Evolutionary conservation across 1,140 invertebrate species (phyloP), one percentile per base, ranked within the genome.

Genomic region (Leptopilina boulardi): DNA sequence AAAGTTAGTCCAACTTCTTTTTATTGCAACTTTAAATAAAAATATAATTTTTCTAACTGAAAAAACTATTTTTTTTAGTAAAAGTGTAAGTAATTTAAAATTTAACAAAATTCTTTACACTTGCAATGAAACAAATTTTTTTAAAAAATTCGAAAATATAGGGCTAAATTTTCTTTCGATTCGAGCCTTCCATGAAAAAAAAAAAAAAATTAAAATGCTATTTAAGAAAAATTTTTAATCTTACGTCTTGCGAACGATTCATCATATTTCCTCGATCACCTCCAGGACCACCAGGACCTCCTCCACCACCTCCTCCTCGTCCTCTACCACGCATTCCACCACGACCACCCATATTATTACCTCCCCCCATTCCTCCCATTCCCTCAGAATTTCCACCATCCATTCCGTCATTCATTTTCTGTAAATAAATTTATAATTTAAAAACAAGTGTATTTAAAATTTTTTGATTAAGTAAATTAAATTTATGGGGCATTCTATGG

Each of bases 161-260:
- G n/a, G n/a, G n/a, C n/a, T n/a, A n/a, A n/a, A n/a, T n/a, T n/a
- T n/a, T n/a, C n/a, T n/a, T n/a, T n/a, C n/a, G n/a, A n/a, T n/a
- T n/a, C n/a, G n/a, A n/a, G n/a, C n/a, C n/a, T n/a, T n/a, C 19
- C 6, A 4, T 54, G 1, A 8, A 21, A 54, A 18, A 5, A 2
- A 18, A 54, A 18, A 19, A 18, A 6, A 34, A 34, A 34, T 6
- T 34, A 3, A 34, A 34, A 3, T 34, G 6, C 30, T 34, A 34
- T 34, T 34, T 34, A 3, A 3, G 30, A 38, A 38, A 38, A 38
- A n/a, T n/a, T 9, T 23, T 26, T 44, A 75, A 76, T 79, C 86
- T 90, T 85, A 88, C 88, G 80, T 91, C 91, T 86, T 90, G 89
- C 5, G 88, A 90, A 77, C 89, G 82, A 19, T 83, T 92, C 82